Evolutionary conservation across 2,797 vertebrate species (phyloP), one percentile per base, ranked within the genome.

Genomic region (Hypotaenidia okinawae): DNA sequence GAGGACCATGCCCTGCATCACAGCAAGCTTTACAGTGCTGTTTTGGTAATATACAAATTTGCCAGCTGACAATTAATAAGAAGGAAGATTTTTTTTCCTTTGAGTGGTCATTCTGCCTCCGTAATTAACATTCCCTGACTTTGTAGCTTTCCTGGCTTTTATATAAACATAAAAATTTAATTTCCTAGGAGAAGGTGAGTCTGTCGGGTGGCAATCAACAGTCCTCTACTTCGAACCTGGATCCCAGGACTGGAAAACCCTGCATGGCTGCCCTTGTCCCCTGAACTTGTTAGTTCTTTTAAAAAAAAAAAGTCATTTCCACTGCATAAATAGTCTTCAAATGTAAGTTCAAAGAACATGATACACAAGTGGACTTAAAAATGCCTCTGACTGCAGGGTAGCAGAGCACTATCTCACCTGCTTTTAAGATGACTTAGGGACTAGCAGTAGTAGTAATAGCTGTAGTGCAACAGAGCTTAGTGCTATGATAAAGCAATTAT

Each of bases 11-110:
- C 18, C 11, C 51, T 74, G 18, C 6, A 27, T 10, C 11, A 25
- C 25, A 67, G 58, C 11, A 55, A n/a, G 10, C 2, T 2, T 18
- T 19, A 19, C 2, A 41, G 5, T 16, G 3, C 0, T 3, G 61
- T 54, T 83, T 18, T 52, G 14, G 11, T 13, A 51, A 39, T 17
- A 9, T 0, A 12, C 3, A 30, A 24, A 27, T 52, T 37, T 43
- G 3, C 9, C 12, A 13, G 22, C 14, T 37, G 6, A 67, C 28
- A 51, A 74, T 16, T 3, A 41, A 17, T 47, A 39, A 39, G 3
- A 7, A 73, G 12, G 10, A 57, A 2, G 8, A 37, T 10, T 28
- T 35, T 81, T 41, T 72, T 75, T 58, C 5, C 9, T 64, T 43
- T 30, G 15, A 33, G 14, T 32, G 8, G 22, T 47, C 13, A 13